These are phyloP conservation scores for Taenaris catops DNA, from an alignment of 2,888 invertebrate genomes.

Conservation along the genomic window DNA sequence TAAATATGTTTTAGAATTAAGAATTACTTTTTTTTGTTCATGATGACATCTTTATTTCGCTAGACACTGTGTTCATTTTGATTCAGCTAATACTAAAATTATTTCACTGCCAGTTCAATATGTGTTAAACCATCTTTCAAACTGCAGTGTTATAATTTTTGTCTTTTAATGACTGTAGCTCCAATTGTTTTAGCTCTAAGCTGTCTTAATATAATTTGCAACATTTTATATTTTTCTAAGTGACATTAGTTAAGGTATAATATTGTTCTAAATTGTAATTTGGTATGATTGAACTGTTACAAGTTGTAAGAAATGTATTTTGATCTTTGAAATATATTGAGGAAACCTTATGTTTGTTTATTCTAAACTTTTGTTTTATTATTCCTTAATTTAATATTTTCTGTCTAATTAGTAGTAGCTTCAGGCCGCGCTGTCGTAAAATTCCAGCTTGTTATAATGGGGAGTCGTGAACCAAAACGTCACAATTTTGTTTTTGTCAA, in stretches of 20 bases:
- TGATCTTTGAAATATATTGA: constrained; percentile 76
- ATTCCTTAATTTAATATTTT: too few relatives aligned
- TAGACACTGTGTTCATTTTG: constrained; percentile 39
- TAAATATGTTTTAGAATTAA: constrained; percentile 70
- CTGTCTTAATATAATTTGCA: constrained; percentile 57
- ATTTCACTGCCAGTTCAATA: constrained; percentile 36
- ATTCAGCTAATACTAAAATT: constrained; percentile 33
- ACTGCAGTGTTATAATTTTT: constrained; percentile 43
- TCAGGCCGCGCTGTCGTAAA: too few relatives aligned
- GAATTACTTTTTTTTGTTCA: constrained; percentile 60
- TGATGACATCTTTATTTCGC: constrained; percentile 54
- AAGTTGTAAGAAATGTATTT: constrained; percentile 75
- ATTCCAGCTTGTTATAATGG: too few relatives aligned
- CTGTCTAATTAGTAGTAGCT: too few relatives aligned
- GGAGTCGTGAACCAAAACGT: too few relatives aligned
- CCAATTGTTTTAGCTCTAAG: constrained; percentile 42
- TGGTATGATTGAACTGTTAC: constrained; percentile 72
- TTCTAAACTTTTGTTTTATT: constrained; percentile 26
- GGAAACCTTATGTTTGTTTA: constrained; percentile 43
- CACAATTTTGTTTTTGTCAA: too few relatives aligned
- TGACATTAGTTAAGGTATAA: constrained; percentile 46
- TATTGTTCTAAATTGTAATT: constrained; percentile 64
- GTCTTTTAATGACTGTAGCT: constrained; percentile 31
- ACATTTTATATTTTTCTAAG: constrained; percentile 60
- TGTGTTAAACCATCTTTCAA: constrained; percentile 21